Evolutionary conservation across 2,113 vertebrate species (phyloP).

Genomic region (Lipotes vexillifer): DNA sequence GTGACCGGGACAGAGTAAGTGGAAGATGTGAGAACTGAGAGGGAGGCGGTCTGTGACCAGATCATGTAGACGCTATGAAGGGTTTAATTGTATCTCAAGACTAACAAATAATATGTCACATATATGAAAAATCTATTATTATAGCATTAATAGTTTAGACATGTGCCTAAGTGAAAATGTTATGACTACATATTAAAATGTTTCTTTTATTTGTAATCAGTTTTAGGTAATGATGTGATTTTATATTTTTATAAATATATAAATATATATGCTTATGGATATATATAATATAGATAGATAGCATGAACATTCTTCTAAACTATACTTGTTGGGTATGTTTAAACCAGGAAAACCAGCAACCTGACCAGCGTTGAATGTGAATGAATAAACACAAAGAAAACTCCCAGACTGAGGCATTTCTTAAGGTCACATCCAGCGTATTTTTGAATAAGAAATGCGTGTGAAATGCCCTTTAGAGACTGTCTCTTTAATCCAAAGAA

Average conservation of each 20-base stretch:
- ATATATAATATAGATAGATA: not conserved
- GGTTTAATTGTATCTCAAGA: not conserved
- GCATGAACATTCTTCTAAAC: not conserved
- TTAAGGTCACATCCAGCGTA: slow-evolving; percentile 48
- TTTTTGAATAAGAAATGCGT: slow-evolving; percentile 44
- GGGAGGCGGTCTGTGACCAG: not conserved
- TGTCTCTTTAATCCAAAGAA: slow-evolving; percentile 43
- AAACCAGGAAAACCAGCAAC: not conserved
- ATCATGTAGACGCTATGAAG: not conserved
- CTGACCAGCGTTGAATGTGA: not conserved
- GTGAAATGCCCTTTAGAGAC: slow-evolving; percentile 60
- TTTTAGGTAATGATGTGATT: not conserved
- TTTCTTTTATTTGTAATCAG: not conserved
- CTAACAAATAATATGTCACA: not conserved
- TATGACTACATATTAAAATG: not conserved
- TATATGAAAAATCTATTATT: not conserved
- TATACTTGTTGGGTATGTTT: not conserved
- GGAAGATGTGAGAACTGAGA: not conserved
- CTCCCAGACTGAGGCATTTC: slow-evolving; percentile 31
- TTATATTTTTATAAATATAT: not conserved
- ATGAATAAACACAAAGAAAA: slow-evolving; percentile 32
- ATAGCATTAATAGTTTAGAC: not conserved
- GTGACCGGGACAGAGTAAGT: not conserved
- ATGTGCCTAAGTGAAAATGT: not conserved
- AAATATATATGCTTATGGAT: not conserved